Percentiles rank a stretch among this genome's conserved stretches.
phyloP scores from a whole-genome alignment of 2,888 invertebrate species.

The Oligia fasciuncula region DNA sequence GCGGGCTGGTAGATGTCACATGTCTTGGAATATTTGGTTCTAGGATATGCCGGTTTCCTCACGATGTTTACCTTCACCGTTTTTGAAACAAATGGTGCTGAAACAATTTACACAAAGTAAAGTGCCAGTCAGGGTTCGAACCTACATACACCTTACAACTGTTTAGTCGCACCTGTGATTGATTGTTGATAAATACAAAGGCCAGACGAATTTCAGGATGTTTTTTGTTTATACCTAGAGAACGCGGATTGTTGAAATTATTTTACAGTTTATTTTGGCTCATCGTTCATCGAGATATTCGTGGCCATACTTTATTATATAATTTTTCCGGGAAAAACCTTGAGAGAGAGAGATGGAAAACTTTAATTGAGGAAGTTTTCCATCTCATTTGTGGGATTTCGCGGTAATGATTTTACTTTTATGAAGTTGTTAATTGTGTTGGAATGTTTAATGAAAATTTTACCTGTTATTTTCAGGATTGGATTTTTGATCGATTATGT shows the following conservation, averaged over 20 bases:
- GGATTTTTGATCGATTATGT: not conserved
- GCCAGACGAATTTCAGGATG: not conserved
- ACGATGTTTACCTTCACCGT: no score
- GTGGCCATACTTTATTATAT: not conserved
- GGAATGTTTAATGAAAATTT: conserved; percentile 20
- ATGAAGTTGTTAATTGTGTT: conserved; percentile 30
- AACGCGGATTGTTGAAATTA: not conserved
- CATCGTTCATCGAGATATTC: conserved; percentile 12
- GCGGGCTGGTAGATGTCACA: no score
- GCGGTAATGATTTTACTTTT: conserved; percentile 47
- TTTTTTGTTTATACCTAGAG: not conserved
- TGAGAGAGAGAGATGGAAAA: no score
- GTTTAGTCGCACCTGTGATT: no score
- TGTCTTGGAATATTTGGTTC: no score
- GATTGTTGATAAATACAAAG: no score
- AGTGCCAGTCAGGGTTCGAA: no score
- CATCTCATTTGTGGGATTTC: conserved; percentile 37
- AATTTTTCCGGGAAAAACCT: conserved; percentile 22
- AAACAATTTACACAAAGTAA: no score
- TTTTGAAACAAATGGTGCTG: no score
- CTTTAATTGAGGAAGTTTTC: conserved; percentile 21
- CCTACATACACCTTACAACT: no score
- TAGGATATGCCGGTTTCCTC: no score
- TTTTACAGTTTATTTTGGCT: not conserved
- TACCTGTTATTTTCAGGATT: conserved; percentile 1